Conservation (phyloP, 2,113 vertebrate genomes). For the Egretta garzetta region DNA sequence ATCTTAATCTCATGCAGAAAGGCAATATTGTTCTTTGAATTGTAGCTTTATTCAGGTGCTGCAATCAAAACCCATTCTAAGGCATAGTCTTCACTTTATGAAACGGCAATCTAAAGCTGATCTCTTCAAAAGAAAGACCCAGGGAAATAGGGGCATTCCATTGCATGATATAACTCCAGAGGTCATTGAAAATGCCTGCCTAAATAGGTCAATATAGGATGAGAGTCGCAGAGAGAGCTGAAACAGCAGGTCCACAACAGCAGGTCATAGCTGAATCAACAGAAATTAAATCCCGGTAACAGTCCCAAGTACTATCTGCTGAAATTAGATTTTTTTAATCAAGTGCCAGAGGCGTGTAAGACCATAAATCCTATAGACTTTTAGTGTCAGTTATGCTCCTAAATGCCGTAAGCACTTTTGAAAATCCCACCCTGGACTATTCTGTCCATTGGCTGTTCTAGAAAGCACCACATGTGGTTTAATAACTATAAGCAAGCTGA, state of each 20-base stretch:
- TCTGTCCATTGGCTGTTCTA: background rate
- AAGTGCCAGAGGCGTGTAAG: background rate
- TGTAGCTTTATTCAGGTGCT: background rate
- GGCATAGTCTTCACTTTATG: background rate
- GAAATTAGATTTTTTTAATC: slow-evolving; percentile 21
- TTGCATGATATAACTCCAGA: background rate
- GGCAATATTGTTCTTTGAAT: background rate
- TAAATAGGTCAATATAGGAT: background rate
- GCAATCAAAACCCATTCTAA: background rate
- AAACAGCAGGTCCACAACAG: background rate
- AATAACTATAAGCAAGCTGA: slow-evolving; percentile 10
- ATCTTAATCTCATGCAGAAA: background rate
- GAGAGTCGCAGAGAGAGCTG: background rate
- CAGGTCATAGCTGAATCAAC: background rate
- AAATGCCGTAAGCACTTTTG: background rate
- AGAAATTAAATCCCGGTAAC: background rate
- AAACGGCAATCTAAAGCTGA: background rate
- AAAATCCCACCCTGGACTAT: background rate
- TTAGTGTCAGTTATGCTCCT: background rate
- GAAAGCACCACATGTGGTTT: background rate
- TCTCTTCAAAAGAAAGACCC: background rate
- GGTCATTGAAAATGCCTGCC: background rate
- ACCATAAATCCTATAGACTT: background rate
- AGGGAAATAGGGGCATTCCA: background rate
- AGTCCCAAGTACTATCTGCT: background rate